Conservation (phyloP, 2,797 vertebrate species). For the Pseudochromis fuscus region DNA sequence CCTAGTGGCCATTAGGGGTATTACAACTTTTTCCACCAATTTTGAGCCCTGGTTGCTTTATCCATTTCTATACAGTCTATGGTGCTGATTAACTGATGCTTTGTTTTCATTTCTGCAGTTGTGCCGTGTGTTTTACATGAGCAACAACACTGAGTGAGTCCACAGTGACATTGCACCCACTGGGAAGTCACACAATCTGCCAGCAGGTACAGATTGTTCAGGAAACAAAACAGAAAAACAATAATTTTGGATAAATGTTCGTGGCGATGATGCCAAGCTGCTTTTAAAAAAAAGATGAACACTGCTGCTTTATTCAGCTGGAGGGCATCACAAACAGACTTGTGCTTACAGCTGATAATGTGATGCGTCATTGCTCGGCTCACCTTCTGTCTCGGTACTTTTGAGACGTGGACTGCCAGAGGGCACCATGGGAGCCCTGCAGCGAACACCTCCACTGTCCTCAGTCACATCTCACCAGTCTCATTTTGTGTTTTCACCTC, state of each 20-base stretch:
- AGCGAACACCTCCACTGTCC: constrained; percentile 3
- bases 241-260: background rate
- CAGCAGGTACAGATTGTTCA: background rate
- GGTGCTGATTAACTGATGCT: too few relatives aligned
- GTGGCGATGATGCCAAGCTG: background rate
- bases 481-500: background rate
- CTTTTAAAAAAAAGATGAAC: background rate
- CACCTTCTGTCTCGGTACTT: constrained; percentile 13
- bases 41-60: too few relatives aligned
- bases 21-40: too few relatives aligned
- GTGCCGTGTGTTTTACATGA: background rate
- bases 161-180: background rate
- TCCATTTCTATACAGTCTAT: too few relatives aligned
- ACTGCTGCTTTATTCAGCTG: constrained; percentile 1
- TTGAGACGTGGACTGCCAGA: constrained; percentile 11
- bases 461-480: constrained; percentile 6
- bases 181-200: too few relatives aligned
- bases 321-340: constrained; percentile 10
- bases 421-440: background rate
- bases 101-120: too few relatives aligned
- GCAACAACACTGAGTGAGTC: background rate
- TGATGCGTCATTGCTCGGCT: constrained; percentile 34
- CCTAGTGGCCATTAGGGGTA: too few relatives aligned
- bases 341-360: constrained; percentile 22
- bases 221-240: background rate